Evolutionary conservation across 2,113 vertebrate genomes (phyloP).

Genomic region (Equus quagga): DNA sequence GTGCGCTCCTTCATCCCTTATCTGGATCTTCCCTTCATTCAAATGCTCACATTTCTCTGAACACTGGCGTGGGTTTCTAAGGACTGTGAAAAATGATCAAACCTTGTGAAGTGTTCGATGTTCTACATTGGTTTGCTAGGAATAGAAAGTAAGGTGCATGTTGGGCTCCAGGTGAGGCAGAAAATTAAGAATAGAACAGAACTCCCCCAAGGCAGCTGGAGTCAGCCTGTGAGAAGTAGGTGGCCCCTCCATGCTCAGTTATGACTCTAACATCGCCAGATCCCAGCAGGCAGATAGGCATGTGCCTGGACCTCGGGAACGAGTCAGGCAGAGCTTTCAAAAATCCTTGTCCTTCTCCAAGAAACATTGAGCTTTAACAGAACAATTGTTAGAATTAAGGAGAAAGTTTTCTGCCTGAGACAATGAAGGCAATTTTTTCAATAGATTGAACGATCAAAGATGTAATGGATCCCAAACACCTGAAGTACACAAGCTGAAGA

Average conservation of each 20-base stretch:
- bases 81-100: neutral
- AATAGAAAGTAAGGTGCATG: neutral
- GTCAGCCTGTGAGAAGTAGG: neutral
- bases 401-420: neutral
- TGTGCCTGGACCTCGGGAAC: neutral
- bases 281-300: neutral
- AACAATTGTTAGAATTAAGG: neutral
- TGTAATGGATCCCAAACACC: neutral
- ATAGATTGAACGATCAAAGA: neutral
- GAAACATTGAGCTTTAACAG: neutral
- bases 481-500: neutral
- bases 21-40: neutral
- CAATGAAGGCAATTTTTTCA: neutral
- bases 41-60: neutral
- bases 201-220: neutral
- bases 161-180: neutral
- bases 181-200: neutral
- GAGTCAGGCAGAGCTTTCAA: neutral
- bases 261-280: neutral
- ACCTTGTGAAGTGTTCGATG: neutral
- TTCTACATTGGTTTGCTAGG: neutral
- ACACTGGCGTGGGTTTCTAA: neutral
- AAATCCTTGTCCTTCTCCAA: neutral
- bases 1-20: neutral
- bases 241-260: fast-evolving